Percentiles rank a stretch among this genome's conserved stretches.
Evolutionary conservation across 2,888 invertebrate genomes (phyloP).

Genomic region (Sicus ferrugineus): DNA sequence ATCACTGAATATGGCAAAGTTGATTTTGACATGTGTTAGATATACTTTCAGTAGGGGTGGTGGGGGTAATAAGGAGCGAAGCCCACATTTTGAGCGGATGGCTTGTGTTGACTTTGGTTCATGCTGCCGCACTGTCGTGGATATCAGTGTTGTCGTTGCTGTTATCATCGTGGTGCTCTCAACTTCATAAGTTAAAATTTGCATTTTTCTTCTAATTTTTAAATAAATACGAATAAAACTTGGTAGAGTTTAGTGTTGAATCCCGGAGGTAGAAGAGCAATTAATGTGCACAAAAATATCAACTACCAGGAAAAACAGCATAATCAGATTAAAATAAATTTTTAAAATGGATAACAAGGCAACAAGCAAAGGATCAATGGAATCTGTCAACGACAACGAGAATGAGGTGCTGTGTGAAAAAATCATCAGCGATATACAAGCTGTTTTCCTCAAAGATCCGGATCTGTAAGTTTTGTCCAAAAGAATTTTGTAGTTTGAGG

Average conservation of each 20-base stretch:
- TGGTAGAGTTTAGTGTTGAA: not conserved
- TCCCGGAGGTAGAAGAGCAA: not conserved
- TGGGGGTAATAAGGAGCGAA: constrained; percentile 16
- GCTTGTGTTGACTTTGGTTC: constrained; percentile 9
- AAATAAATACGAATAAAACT: constrained; percentile 14
- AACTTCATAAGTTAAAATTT: constrained; percentile 39
- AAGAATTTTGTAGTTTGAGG: too few relatives aligned
- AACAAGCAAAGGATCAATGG: constrained; percentile 29
- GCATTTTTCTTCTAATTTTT: constrained; percentile 32
- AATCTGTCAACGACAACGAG: constrained; percentile 66
- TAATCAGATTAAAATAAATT: not conserved
- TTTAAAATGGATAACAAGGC: not conserved
- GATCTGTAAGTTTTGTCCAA: constrained; percentile 82
- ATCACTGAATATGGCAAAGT: not conserved
- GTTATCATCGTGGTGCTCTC: constrained; percentile 29
- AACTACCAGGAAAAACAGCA: not conserved
- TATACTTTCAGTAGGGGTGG: constrained; percentile 14
- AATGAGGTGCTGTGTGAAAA: constrained; percentile 79
- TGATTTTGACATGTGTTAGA: constrained; percentile 4
- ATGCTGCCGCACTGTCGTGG: not conserved
- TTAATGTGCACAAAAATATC: constrained; percentile 8
- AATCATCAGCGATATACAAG: constrained; percentile 80
- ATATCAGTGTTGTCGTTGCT: not conserved
- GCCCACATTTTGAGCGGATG: constrained; percentile 8
- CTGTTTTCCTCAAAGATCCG: constrained; percentile 76